Conservation (phyloP, 2,888 invertebrate genomes). For the Ephialtes manifestator region DNA sequence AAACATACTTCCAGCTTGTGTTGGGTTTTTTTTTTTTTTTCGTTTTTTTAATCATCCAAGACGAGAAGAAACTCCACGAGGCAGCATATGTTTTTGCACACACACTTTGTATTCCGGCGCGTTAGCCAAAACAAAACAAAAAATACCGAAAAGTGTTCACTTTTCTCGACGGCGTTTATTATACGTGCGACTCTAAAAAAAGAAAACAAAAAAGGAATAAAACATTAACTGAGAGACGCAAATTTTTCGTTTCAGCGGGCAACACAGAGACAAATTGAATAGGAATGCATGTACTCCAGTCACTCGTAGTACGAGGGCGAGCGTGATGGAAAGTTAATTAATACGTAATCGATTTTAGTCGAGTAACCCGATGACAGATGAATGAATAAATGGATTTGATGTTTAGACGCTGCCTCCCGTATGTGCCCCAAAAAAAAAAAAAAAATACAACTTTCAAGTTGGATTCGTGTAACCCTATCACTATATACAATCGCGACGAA, state of each 20-base stretch:
- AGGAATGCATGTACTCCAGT: slow-evolving; percentile 76
- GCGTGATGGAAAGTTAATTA: slow-evolving; percentile 55
- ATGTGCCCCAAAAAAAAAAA: slow-evolving; percentile 70
- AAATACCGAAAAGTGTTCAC: slow-evolving; percentile 76
- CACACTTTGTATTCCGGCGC: slow-evolving; percentile 56
- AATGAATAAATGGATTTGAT: slow-evolving; percentile 82
- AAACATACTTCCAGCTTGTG: slow-evolving; percentile 23
- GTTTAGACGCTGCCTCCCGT: slow-evolving; percentile 79
- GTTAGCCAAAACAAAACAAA: slow-evolving; percentile 50
- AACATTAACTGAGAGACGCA: slow-evolving; percentile 27
- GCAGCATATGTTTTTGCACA: slow-evolving; percentile 29
- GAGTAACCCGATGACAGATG: slow-evolving; percentile 72
- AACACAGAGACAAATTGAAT: slow-evolving; percentile 46
- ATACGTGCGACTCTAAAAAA: slow-evolving; percentile 27
- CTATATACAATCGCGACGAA: slow-evolving; percentile 32
- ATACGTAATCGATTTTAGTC: slow-evolving; percentile 30
- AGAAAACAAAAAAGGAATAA: slow-evolving; percentile 24
- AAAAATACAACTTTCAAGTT: slow-evolving; percentile 17
- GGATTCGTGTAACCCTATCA: slow-evolving; percentile 69
- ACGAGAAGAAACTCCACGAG: slow-evolving; percentile 26
- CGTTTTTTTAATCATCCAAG: slow-evolving; percentile 2
- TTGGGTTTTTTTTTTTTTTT: slow-evolving; percentile 12
- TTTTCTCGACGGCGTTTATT: slow-evolving; percentile 65
- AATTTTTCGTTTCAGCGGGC: slow-evolving; percentile 47
- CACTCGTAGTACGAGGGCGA: slow-evolving; percentile 72